Conservation (phyloP, 2,888 invertebrate species). For the Furcula furcula region DNA sequence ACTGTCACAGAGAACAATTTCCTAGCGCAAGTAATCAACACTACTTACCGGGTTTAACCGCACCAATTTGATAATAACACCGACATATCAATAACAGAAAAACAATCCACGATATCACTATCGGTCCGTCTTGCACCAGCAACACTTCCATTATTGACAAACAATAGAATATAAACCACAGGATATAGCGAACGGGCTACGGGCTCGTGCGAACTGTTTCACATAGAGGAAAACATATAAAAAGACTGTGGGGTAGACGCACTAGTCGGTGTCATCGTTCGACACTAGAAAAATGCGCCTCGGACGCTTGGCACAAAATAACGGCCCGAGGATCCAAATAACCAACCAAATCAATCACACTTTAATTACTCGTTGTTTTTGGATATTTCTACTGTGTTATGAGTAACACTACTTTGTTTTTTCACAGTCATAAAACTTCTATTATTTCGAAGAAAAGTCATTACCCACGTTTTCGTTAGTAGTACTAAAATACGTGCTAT, state of each 20-base stretch:
- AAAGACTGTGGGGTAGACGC: conserved; percentile 59
- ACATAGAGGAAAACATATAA: conserved; percentile 19
- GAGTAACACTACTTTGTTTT: not conserved
- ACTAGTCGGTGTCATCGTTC: conserved; percentile 69
- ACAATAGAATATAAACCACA: conserved; percentile 17
- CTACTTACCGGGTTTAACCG: conserved; percentile 44
- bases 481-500: not conserved
- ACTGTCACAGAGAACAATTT: too few relatives aligned
- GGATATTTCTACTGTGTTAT: conserved; percentile 23
- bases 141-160: conserved; percentile 52
- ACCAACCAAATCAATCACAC: conserved; percentile 51
- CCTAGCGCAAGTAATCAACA: too few relatives aligned
- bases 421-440: not conserved
- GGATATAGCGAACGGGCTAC: conserved; percentile 12
- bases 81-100: conserved; percentile 68
- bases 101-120: conserved; percentile 71
- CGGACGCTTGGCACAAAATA: conserved; percentile 71
- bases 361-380: conserved; percentile 47
- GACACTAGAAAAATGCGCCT: conserved; percentile 69
- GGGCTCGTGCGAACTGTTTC: conserved; percentile 6
- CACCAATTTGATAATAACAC: conserved; percentile 66
- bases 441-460: not conserved
- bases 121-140: conserved; percentile 66
- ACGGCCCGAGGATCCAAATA: conserved; percentile 62
- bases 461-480: not conserved